Evolutionary conservation across 2,113 vertebrate species (phyloP), one percentile per base, ranked within the genome.

Genomic region (Hemiscyllium ocellatum): DNA sequence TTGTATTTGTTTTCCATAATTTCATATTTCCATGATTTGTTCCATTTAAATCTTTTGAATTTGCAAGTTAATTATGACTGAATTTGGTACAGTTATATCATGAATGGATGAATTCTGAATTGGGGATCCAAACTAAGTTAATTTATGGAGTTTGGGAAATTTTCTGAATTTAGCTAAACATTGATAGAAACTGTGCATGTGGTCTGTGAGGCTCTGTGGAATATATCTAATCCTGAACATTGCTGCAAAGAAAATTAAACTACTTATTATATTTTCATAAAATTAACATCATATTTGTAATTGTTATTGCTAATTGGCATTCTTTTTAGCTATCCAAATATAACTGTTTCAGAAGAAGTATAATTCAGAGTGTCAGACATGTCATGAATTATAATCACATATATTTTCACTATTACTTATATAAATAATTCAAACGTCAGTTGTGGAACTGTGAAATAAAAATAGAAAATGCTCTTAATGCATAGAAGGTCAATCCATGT

Each of bases 361-460:
- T 86, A 4, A 72, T 72, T 8, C 20, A 95, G 42, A 95, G 33
- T 95, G 3, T 72, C 47, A 72, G 29, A 17, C 17, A 72, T 61
- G 69, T 8, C 52, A 4, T 29, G 69, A 26, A 70, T 70, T 68
- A 70, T 94, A 47, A 26, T 69, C 37, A 26, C 4, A 69, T 69
- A 33, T 69, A 42, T 68, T 94, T 94, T 94, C 24, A 3, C n/a
- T 69, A 37, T 94, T 70, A 22, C 52, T 22, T 95, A 56, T 89
- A 89, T 72, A 76, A 52, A 95, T 42, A 94, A 68, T 95, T 95
- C 69, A 52, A 50, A 47, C 68, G 72, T 12, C 69, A 26, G 47
- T 19, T 52, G 26, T 95, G 69, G 69, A 70, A 95, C 76, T 95
- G 22, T 93, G 33, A 93, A 66, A 90, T 90, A 90, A 90, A 90